These are phyloP conservation scores for Nudaria mundana DNA, from an alignment of 2,888 invertebrate genomes.

Conservation along the genomic window DNA sequence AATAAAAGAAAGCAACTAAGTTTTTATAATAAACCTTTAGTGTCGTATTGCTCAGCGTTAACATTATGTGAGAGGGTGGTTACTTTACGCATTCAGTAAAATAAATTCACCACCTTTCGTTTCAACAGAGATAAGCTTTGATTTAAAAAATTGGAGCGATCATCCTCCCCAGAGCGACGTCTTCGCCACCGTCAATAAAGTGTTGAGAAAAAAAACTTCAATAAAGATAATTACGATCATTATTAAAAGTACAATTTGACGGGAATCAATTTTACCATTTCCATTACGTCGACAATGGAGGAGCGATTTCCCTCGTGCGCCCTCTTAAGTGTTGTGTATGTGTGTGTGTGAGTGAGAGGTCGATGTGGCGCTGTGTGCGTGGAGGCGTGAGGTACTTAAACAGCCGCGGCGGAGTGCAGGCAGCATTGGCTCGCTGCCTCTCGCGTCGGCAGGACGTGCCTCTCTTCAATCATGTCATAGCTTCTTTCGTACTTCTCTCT, in stretches of 20 bases:
- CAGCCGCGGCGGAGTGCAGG: constrained; percentile 29
- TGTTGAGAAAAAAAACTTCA: constrained; percentile 34
- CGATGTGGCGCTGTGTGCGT: constrained; percentile 28
- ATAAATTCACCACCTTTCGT: neutral
- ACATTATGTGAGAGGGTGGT: neutral
- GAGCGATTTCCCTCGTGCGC: constrained; percentile 66
- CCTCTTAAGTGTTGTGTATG: constrained; percentile 54
- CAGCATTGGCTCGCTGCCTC: constrained; percentile 62
- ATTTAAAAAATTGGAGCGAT: constrained; percentile 28
- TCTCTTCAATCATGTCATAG: constrained; percentile 60
- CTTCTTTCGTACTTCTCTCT: constrained; percentile 48
- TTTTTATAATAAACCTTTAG: neutral
- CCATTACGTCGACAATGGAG: constrained; percentile 72
- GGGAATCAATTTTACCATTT: constrained; percentile 67
- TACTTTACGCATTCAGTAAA: neutral
- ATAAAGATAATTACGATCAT: constrained; percentile 71
- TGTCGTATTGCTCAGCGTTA: neutral
- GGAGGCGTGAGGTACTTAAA: constrained; percentile 46
- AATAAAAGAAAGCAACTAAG: neutral
- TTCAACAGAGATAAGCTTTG: constrained; percentile 24
- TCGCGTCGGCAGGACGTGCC: constrained; percentile 52
- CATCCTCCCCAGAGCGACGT: constrained; percentile 21
- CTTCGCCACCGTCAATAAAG: constrained; percentile 23
- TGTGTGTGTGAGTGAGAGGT: constrained; percentile 21
- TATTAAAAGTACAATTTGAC: constrained; percentile 69